Conservation (phyloP, 2,113 vertebrate species). For the Clarias gariepinus region DNA sequence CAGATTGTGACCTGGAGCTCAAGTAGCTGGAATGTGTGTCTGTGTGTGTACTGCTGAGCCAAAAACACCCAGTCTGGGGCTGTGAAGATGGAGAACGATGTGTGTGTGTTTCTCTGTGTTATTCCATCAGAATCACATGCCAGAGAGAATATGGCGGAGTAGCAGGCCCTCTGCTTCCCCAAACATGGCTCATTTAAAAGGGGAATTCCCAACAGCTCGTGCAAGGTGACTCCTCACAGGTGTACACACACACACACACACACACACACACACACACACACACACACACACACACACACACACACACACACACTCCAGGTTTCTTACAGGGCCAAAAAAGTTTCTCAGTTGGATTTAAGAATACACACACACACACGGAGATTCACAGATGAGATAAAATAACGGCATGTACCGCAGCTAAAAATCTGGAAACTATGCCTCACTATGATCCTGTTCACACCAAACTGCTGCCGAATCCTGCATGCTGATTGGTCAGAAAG, state of each 20-base stretch:
- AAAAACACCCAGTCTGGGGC: slow-evolving; percentile 17
- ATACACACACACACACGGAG: neutral
- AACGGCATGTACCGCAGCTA: neutral
- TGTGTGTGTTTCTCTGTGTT: slow-evolving; percentile 2
- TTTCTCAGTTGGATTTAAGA: neutral
- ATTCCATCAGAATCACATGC: slow-evolving; percentile 24
- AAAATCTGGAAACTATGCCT: neutral
- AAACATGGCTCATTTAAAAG: slow-evolving; percentile 47
- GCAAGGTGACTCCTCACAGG: slow-evolving; percentile 47
- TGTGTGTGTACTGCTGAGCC: slow-evolving; percentile 30
- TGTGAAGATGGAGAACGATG: slow-evolving; percentile 4
- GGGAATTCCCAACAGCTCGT: slow-evolving; percentile 50
- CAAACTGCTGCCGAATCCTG: neutral
- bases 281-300: slow-evolving; percentile 7
- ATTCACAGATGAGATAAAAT: neutral
- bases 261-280: slow-evolving; percentile 12
- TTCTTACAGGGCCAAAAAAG: slow-evolving; percentile 4
- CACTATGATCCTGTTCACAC: neutral
- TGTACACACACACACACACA: slow-evolving; percentile 12
- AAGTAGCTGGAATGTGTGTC: slow-evolving; percentile 32
- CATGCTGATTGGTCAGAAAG: neutral
- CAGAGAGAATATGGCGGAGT: slow-evolving; percentile 20
- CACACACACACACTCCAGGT: slow-evolving; percentile 19
- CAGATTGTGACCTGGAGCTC: slow-evolving; percentile 15
- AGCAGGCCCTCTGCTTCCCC: slow-evolving; percentile 40